These are phyloP conservation scores for Pachypeltis micranthus DNA, from an alignment of 1,140 invertebrate genomes.

Conservation along the genomic window DNA sequence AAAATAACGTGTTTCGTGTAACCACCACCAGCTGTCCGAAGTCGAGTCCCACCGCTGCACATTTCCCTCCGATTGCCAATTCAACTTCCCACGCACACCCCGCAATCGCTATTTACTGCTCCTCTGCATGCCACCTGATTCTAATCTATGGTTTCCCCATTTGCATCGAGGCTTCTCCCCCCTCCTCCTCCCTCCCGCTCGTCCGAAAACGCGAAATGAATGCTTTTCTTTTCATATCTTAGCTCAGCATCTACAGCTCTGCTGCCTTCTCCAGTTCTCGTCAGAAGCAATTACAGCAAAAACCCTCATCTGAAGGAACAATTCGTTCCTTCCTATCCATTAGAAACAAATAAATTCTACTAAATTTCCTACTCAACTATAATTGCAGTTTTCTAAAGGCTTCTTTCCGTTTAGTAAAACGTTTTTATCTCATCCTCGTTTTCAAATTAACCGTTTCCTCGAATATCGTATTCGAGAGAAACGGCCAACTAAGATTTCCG, in stretches of 20 bases:
- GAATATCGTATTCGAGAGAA: too few relatives aligned
- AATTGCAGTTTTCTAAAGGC: neutral
- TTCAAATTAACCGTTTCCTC: too few relatives aligned
- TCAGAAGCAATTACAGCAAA: neutral
- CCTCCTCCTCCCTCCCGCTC: neutral
- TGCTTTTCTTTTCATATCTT: neutral
- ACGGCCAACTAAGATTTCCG: too few relatives aligned
- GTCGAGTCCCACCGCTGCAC: too few relatives aligned
- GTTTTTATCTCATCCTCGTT: too few relatives aligned
- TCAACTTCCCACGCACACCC: neutral
- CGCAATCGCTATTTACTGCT: neutral
- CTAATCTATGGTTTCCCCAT: conserved; percentile 3
- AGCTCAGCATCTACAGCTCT: neutral
- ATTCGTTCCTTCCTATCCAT: neutral
- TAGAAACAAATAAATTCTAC: neutral
- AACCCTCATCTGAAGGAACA: neutral
- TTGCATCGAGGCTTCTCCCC: neutral
- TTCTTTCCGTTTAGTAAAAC: neutral
- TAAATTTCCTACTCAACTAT: neutral
- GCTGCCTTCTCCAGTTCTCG: neutral
- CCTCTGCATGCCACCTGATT: conserved; percentile 6
- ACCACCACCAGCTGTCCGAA: too few relatives aligned
- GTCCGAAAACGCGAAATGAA: neutral
- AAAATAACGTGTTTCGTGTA: too few relatives aligned
- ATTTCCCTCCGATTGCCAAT: neutral